phyloP scores from a whole-genome alignment of 2,797 vertebrate genomes.

The Acomys russatus region DNA sequence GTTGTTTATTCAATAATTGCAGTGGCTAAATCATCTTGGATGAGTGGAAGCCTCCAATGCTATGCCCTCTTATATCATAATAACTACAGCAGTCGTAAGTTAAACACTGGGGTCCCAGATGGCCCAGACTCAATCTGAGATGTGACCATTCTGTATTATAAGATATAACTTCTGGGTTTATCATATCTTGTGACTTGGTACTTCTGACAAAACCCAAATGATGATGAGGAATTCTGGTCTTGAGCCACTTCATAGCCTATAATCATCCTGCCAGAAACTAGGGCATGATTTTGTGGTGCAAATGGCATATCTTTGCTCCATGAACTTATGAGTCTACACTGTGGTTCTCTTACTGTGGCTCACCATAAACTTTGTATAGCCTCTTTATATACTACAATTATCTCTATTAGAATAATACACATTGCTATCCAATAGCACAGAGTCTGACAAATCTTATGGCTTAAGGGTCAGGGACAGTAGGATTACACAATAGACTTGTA shows the following conservation, averaged over 20 bases:
- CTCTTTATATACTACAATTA: neutral
- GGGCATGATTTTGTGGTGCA: neutral
- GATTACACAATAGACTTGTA: neutral
- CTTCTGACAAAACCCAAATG: neutral
- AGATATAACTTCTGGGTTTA: neutral
- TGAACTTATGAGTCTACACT: neutral
- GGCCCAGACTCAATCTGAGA: neutral
- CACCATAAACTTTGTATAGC: neutral
- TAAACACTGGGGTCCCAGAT: neutral
- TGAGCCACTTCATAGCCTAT: neutral
- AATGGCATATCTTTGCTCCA: neutral
- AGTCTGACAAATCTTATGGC: neutral
- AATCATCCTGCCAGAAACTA: neutral
- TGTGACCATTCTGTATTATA: neutral
- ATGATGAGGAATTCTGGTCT: neutral
- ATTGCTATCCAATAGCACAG: neutral
- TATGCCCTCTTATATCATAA: neutral
- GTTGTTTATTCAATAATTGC: neutral
- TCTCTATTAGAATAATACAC: neutral
- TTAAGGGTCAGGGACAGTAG: neutral
- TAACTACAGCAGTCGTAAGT: neutral
- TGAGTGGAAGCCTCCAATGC: neutral
- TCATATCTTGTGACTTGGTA: neutral
- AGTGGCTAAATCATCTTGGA: neutral
- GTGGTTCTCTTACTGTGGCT: slow-evolving; percentile 4